Evolutionary conservation across 2,888 invertebrate species (phyloP).

Genomic region (Lycophotia porphyrea): DNA sequence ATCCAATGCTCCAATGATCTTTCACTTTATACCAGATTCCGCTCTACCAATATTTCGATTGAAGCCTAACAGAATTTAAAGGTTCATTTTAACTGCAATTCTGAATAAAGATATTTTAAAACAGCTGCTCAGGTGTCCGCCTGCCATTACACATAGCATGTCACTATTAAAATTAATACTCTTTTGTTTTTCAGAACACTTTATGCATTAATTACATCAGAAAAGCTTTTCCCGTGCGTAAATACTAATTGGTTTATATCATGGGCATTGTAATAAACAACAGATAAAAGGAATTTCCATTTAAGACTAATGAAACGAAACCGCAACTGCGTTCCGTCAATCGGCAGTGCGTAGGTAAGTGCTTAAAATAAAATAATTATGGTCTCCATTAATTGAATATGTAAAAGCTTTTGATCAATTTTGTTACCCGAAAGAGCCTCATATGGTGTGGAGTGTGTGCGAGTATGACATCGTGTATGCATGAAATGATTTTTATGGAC

Average conservation of each 20-base stretch:
- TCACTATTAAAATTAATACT: conserved; percentile 83
- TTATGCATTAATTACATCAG: conserved; percentile 81
- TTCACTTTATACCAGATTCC: conserved; percentile 60
- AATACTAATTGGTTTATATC: conserved; percentile 78
- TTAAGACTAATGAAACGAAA: conserved; percentile 66
- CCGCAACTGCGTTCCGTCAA: conserved; percentile 46
- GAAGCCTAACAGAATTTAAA: conserved; percentile 35
- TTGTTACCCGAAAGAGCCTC: conserved; percentile 56
- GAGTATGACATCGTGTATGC: conserved; percentile 54
- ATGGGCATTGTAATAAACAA: conserved; percentile 73
- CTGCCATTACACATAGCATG: conserved; percentile 78
- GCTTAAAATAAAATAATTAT: conserved; percentile 46
- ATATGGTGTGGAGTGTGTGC: conserved; percentile 22
- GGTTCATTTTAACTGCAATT: conserved; percentile 42
- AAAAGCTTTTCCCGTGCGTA: conserved; percentile 78
- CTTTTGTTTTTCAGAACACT: conserved; percentile 81
- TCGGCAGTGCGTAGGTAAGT: conserved; percentile 48
- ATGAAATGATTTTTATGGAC: conserved; percentile 73
- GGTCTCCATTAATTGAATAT: conserved; percentile 48
- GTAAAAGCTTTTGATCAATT: conserved; percentile 40
- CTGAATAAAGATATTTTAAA: conserved; percentile 67
- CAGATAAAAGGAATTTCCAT: conserved; percentile 70
- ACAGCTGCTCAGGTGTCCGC: conserved; percentile 75
- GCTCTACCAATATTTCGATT: conserved; percentile 48
- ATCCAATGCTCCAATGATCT: conserved; percentile 75